phyloP scores from a whole-genome alignment of 64 coral and sea anemone genomes.

The Cladopsammia gracilis region DNA sequence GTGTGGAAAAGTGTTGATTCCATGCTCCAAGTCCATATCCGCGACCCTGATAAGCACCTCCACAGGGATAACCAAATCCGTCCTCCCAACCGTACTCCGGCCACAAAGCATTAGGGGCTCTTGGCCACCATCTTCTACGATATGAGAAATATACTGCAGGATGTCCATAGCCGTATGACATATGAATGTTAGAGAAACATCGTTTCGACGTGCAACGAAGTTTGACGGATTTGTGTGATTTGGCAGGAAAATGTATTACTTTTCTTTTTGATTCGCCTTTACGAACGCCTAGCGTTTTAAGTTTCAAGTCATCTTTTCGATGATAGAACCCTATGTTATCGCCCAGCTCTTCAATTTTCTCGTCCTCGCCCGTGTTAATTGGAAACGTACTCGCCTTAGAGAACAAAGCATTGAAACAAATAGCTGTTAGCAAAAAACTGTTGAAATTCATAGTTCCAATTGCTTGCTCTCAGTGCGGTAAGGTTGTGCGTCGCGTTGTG shows the following conservation, averaged over 20 bases:
- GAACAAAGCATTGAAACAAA: not conserved
- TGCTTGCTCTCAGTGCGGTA: not conserved
- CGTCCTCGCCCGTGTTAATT: not conserved
- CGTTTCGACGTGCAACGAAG: not conserved
- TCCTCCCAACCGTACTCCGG: constrained; percentile 5
- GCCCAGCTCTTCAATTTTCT: not conserved
- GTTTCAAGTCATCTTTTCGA: not conserved
- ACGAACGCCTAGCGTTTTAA: too few species aligned
- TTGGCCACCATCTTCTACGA: not conserved
- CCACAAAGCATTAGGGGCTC: not conserved
- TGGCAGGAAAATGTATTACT: not conserved
- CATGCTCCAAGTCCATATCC: not conserved
- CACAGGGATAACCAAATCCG: not conserved
- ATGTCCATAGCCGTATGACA: not conserved
- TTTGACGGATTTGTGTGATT: not conserved
- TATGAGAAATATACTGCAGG: not conserved
- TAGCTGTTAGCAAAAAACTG: not conserved
- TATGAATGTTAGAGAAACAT: not conserved
- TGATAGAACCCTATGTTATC: not conserved
- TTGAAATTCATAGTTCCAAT: not conserved
- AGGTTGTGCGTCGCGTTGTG: not conserved
- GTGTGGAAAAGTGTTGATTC: not conserved
- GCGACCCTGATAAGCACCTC: not conserved
- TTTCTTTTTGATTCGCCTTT: not conserved
- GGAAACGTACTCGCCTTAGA: not conserved